Evolutionary conservation across 2,113 vertebrate genomes (phyloP).

Genomic region (Thamnaconus septentrionalis): DNA sequence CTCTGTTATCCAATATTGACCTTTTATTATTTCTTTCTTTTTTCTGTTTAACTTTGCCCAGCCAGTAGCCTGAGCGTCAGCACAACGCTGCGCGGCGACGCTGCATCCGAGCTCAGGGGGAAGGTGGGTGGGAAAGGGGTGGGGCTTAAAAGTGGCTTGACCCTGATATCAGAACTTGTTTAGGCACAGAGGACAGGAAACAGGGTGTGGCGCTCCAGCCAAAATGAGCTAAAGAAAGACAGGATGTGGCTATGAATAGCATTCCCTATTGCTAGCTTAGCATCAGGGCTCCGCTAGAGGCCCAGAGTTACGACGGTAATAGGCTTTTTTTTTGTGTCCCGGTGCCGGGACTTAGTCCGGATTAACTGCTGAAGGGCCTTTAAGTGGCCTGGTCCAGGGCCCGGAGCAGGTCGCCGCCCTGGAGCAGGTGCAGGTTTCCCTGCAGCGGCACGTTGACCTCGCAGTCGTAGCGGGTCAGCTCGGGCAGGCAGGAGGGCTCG

Average conservation of each 20-base stretch:
- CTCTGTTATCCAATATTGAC: conserved; percentile 3
- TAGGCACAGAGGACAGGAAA: conserved; percentile 8
- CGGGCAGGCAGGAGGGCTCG: conserved; percentile 85
- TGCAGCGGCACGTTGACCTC: conserved; percentile 94
- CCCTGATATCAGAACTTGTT: conserved; percentile 16
- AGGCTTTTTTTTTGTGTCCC: conserved; percentile 19
- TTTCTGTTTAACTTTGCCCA: background rate
- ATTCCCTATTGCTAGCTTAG: conserved; percentile 34
- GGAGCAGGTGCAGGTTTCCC: conserved; percentile 89
- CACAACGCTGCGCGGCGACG: no score
- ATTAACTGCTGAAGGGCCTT: conserved; percentile 21
- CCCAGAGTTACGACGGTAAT: conserved; percentile 27
- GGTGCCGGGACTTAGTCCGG: conserved; percentile 18
- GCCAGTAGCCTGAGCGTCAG: no score
- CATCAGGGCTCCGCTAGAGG: conserved; percentile 16
- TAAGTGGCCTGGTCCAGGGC: conserved; percentile 94
- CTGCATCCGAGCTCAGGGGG: background rate
- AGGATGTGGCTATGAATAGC: conserved; percentile 39
- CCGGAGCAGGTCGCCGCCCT: conserved; percentile 91
- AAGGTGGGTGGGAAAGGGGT: background rate
- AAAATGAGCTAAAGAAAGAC: conserved; percentile 23
- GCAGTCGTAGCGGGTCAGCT: conserved; percentile 97
- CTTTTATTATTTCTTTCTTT: background rate
- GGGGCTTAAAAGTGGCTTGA: conserved; percentile 11
- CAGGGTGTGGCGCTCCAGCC: conserved; percentile 5